Percentiles rank a stretch among this genome's conserved stretches.
These are phyloP conservation scores for Miltochrista miniata DNA, from an alignment of 2,888 invertebrate species.

Conservation along the genomic window DNA sequence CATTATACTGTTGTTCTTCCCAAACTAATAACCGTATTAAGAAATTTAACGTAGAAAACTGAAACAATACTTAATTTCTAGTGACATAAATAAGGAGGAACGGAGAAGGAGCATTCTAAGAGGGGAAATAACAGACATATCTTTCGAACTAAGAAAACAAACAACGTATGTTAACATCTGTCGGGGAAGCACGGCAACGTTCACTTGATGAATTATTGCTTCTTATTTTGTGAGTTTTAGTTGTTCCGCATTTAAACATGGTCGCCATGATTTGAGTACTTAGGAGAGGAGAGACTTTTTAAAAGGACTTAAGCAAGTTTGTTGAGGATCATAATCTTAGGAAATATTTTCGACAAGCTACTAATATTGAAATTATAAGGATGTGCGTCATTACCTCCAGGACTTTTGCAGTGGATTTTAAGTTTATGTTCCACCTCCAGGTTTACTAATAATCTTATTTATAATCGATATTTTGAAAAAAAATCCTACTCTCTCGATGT, in stretches of 20 bases:
- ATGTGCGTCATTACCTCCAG: too few relatives aligned
- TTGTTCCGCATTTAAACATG: conserved; percentile 13
- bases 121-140: conserved; percentile 79
- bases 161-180: conserved; percentile 83
- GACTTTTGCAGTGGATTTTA: too few relatives aligned
- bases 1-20: conserved; percentile 4
- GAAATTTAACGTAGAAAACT: conserved; percentile 65
- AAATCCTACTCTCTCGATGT: too few relatives aligned
- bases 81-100: conserved; percentile 79
- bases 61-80: conserved; percentile 74
- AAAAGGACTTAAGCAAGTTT: too few relatives aligned
- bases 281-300: too few relatives aligned
- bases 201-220: conserved; percentile 40
- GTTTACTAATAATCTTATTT: too few relatives aligned
- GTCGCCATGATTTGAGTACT: too few relatives aligned
- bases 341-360: too few relatives aligned
- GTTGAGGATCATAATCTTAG: neutral
- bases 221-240: conserved; percentile 28
- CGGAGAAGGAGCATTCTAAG: conserved; percentile 58
- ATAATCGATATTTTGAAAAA: too few relatives aligned
- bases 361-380: too few relatives aligned
- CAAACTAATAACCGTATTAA: conserved; percentile 59
- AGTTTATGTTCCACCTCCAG: too few relatives aligned
- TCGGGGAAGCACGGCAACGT: conserved; percentile 65
- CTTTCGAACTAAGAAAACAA: conserved; percentile 81